phyloP scores from a whole-genome alignment of 2,888 invertebrate species.

The Drosophila meridiana region DNA sequence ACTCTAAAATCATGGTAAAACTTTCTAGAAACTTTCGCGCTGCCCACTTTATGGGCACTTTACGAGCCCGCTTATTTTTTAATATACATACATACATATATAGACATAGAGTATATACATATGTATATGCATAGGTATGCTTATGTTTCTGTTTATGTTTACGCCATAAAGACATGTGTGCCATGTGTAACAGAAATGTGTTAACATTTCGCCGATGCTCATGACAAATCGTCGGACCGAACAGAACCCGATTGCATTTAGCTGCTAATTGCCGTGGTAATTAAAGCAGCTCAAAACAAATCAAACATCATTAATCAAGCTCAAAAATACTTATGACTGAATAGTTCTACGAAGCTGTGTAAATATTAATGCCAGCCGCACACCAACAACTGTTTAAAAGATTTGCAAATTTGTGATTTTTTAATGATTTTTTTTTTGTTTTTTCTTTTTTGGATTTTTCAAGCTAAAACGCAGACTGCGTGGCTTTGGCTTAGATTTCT shows the following conservation, averaged over 20 bases:
- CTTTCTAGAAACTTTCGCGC: constrained; percentile 63
- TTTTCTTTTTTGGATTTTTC: not conserved
- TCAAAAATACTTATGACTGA: constrained; percentile 43
- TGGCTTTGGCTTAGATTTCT: constrained; percentile 39
- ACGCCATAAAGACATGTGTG: constrained; percentile 26
- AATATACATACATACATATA: constrained; percentile 14
- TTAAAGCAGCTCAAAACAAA: constrained; percentile 65
- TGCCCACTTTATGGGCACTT: constrained; percentile 47
- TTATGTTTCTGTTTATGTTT: constrained; percentile 13
- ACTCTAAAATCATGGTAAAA: constrained; percentile 33
- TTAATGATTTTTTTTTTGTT: constrained; percentile 17
- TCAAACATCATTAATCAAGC: constrained; percentile 70
- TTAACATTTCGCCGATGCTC: constrained; percentile 52
- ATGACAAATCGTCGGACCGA: constrained; percentile 62
- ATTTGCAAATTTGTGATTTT: constrained; percentile 22
- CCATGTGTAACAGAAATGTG: constrained; percentile 53
- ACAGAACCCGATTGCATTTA: constrained; percentile 56
- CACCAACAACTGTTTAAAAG: constrained; percentile 15
- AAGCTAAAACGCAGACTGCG: constrained; percentile 46
- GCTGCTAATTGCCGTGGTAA: constrained; percentile 76
- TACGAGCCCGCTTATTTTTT: constrained; percentile 52
- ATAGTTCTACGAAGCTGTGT: constrained; percentile 43
- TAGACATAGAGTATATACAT: not conserved
- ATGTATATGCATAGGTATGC: constrained; percentile 16
- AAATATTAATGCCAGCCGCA: constrained; percentile 43